Conservation (phyloP, 1,140 invertebrate species). For the Coenobita brevimanus region DNA sequence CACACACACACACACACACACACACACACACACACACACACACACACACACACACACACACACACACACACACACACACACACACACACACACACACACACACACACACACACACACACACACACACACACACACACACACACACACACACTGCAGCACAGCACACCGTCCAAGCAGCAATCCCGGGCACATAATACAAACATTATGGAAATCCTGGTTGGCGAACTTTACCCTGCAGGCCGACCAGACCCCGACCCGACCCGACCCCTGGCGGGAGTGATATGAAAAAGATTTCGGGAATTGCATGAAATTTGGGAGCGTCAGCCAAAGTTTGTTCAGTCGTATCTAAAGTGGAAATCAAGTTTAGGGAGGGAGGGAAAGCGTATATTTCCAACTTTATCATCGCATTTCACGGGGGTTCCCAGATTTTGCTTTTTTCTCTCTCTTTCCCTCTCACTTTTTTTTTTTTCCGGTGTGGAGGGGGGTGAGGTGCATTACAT, state of each 20-base stretch:
- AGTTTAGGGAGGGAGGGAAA: neutral
- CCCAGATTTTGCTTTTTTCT: neutral
- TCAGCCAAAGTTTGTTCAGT: neutral
- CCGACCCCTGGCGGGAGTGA: neutral
- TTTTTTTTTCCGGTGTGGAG: neutral
- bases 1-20: no score
- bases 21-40: neutral
- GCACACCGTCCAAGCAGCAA: no score
- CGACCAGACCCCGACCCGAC: no score
- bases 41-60: no score
- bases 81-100: constrained; percentile 28
- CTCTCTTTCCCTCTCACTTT: neutral
- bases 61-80: no score
- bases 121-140: neutral
- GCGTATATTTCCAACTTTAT: neutral
- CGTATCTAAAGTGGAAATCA: constrained; percentile 31
- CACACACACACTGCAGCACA: neutral
- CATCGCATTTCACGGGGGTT: neutral
- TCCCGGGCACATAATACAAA: constrained; percentile 14
- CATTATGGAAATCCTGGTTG: neutral
- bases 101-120: constrained; percentile 2
- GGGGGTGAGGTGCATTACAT: neutral
- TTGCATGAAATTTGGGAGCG: constrained; percentile 7
- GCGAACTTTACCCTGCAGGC: neutral
- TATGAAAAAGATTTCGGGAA: constrained; percentile 31